Base-by-base conservation (phyloP, 2,797 vertebrate genomes). In the Lateolabrax maculatus region DNA sequence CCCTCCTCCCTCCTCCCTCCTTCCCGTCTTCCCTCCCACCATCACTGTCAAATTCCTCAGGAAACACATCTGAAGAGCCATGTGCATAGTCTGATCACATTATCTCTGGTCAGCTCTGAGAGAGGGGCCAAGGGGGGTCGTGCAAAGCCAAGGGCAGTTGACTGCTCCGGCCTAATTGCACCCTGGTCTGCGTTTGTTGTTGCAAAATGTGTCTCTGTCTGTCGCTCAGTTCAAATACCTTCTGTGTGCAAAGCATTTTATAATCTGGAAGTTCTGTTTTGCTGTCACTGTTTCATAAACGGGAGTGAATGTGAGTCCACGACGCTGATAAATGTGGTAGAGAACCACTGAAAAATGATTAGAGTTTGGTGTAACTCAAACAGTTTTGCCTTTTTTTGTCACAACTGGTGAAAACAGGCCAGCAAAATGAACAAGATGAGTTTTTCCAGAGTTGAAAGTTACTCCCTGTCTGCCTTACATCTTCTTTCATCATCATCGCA, bases 21-120 rank as follows among this genome's bases (percentile, higher is more conserved):
- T 36, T 77, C 79, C 64, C 61, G 44, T 75, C 86, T 70, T 88
- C 81, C 83, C 90, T 90, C 89, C 88, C 85, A 82, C 87, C 81
- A 92, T 85, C 87, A 77, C 88, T 93, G 92, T 95, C 91, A 93
- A 90, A 95, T 94, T 93, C 90, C 92, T 94, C 89, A 93, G 89
- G 83, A 94, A 92, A 95, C 93, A 93, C 93, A 93, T 94, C 91
- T 93, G 91, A 94, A 90, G 90, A 89, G 85, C 88, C 90, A 91
- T 94, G 93, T 92, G 92, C 87, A 90, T 84, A 91, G 91, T 93
- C 91, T 92, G 91, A 93, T 93, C 92, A 92, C 89, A 94, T 93
- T 95, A 93, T 92, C 90, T 94, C 77, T 91, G 91, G 91, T 94
- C 91, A 92, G 92, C n/a, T n/a, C n/a, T n/a, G 77, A 73, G 79